These are phyloP conservation scores for Pristiophorus japonicus DNA, from an alignment of 2,113 vertebrate genomes.

Conservation along the genomic window DNA sequence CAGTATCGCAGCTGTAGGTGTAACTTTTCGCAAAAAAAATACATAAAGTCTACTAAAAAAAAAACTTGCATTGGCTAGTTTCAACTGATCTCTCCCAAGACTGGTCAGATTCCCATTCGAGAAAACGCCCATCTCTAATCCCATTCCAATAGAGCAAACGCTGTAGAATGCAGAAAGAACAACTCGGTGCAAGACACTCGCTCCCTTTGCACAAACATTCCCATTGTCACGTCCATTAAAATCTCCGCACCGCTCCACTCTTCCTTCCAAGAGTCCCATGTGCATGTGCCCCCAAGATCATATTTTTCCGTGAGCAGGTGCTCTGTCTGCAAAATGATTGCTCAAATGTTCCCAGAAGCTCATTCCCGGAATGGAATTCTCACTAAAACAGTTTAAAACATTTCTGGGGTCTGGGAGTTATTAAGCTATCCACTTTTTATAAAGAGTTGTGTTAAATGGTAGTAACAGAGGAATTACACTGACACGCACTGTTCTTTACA, in stretches of 20 bases:
- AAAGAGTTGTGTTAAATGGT: neutral
- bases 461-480: neutral
- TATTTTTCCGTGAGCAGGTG: conserved; percentile 16
- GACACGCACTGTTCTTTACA: neutral
- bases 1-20: neutral
- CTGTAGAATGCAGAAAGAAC: neutral
- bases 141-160: neutral
- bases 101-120: neutral
- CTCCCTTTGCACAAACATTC: neutral
- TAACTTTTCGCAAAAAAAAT: neutral
- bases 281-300: neutral
- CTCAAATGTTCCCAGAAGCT: neutral
- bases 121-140: neutral
- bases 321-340: neutral
- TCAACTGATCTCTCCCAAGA: neutral
- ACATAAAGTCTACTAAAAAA: no score
- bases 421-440: conserved; percentile 1
- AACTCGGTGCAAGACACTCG: neutral
- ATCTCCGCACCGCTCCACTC: neutral
- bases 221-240: neutral
- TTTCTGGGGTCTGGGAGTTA: neutral
- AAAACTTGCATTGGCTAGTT: neutral
- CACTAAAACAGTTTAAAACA: neutral
- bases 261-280: neutral
- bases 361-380: neutral